phyloP scores from a whole-genome alignment of 2,888 invertebrate genomes.

The Cheilosia scutellata region DNA sequence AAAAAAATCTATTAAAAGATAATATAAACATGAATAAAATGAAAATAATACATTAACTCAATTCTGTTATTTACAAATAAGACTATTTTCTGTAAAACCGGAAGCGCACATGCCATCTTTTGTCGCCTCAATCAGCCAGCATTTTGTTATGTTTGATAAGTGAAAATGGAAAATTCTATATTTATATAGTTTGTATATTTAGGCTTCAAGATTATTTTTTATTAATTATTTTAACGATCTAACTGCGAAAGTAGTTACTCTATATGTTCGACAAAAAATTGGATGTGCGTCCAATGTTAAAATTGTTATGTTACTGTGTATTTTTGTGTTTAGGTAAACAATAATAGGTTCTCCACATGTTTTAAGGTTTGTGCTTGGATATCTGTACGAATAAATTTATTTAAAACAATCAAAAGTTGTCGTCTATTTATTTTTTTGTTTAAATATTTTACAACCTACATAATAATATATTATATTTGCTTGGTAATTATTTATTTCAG shows the following conservation, averaged over 20 bases:
- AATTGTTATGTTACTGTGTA: slow-evolving; percentile 1
- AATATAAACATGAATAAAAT: slow-evolving; percentile 55
- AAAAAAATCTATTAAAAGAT: slow-evolving; percentile 16
- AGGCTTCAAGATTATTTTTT: neutral
- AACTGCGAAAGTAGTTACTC: neutral
- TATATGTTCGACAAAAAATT: neutral
- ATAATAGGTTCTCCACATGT: slow-evolving; percentile 20
- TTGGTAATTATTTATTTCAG: slow-evolving; percentile 44
- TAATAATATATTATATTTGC: slow-evolving; percentile 49
- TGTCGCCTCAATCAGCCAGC: slow-evolving; percentile 6
- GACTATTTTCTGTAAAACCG: slow-evolving; percentile 37
- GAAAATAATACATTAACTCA: slow-evolving; percentile 31
- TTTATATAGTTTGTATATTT: neutral
- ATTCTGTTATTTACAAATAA: slow-evolving; percentile 59
- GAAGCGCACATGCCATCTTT: slow-evolving; percentile 28
- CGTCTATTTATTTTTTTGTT: slow-evolving; percentile 20
- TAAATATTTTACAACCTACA: slow-evolving; percentile 67
- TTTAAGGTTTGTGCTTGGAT: slow-evolving; percentile 51
- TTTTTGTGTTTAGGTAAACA: slow-evolving; percentile 4
- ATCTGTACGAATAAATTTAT: slow-evolving; percentile 55
- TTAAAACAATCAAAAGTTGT: slow-evolving; percentile 60
- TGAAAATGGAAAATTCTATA: neutral
- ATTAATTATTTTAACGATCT: neutral
- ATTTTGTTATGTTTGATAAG: neutral
- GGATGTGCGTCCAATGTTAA: slow-evolving; percentile 13